phyloP scores from a whole-genome alignment of 2,888 invertebrate genomes.

The Sphinx pinastri region DNA sequence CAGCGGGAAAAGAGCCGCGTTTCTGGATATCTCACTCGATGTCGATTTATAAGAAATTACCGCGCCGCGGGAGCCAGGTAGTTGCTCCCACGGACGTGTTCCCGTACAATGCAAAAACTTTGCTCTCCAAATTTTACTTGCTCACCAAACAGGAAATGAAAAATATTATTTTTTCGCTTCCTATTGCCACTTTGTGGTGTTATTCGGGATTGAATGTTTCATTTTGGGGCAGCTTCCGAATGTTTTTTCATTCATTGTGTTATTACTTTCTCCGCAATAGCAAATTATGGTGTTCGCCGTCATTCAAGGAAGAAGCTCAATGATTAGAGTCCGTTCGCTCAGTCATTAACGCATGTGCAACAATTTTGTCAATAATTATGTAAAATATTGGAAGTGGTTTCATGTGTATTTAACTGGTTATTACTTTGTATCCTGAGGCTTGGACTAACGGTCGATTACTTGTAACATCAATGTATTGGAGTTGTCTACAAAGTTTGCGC shows the following conservation, averaged over 20 bases:
- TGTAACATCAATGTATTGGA: conserved; percentile 50
- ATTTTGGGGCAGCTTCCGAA: conserved; percentile 50
- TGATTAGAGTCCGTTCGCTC: conserved; percentile 54
- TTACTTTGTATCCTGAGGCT: conserved; percentile 69
- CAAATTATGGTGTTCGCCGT: conserved; percentile 54
- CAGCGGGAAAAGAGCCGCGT: conserved; percentile 61
- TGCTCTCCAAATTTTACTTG: conserved; percentile 64
- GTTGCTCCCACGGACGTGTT: conserved; percentile 73
- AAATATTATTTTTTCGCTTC: conserved; percentile 72
- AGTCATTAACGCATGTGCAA: conserved; percentile 67
- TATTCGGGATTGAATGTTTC: conserved; percentile 44
- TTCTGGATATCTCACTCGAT: conserved; percentile 80
- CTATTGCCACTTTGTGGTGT: conserved; percentile 56
- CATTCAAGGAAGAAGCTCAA: conserved; percentile 53
- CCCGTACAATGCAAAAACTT: conserved; percentile 70
- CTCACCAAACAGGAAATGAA: conserved; percentile 77
- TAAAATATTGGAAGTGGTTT: conserved; percentile 67
- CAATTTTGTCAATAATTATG: conserved; percentile 71
- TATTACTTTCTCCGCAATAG: conserved; percentile 53
- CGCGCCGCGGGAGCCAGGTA: conserved; percentile 77
- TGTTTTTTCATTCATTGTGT: conserved; percentile 43
- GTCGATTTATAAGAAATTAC: conserved; percentile 82
- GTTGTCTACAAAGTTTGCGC: conserved; percentile 37
- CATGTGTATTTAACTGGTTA: conserved; percentile 73
- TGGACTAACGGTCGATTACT: conserved; percentile 65